These are phyloP conservation scores for Ictalurus punctatus DNA, from an alignment of 2,113 vertebrate genomes.

Conservation along the genomic window DNA sequence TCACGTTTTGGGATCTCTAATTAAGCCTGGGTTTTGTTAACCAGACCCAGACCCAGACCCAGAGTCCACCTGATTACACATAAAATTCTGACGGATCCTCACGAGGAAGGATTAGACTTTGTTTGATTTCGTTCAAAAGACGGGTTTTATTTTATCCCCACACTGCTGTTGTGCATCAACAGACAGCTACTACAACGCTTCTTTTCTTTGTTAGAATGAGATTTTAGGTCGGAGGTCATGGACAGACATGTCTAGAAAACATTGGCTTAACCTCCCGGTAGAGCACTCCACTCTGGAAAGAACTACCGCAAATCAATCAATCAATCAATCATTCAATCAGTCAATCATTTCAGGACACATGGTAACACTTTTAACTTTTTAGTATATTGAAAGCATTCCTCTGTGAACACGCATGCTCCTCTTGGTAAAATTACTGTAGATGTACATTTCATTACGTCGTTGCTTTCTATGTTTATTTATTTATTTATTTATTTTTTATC, in stretches of 20 bases:
- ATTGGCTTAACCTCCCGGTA: not conserved
- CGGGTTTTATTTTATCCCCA: not conserved
- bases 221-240: not conserved
- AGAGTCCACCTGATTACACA: not conserved
- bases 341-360: not conserved
- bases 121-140: not conserved
- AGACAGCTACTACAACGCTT: not conserved
- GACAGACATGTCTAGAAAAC: not conserved
- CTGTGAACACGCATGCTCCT: not conserved
- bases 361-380: not conserved
- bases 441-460: not conserved
- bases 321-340: not conserved
- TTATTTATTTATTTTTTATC: not conserved
- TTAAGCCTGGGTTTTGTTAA: not conserved
- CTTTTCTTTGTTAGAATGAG: no score
- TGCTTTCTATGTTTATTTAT: not conserved
- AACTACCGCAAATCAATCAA: not conserved
- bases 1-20: not conserved
- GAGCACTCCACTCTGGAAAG: not conserved
- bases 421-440: not conserved
- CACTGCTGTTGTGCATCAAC: not conserved
- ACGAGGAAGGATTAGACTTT: not conserved
- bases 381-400: not conserved
- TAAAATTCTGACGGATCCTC: not conserved
- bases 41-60: conserved; percentile 7